These are phyloP conservation scores for Sinocyclocheilus anshuiensis DNA, from an alignment of 2,113 vertebrate species.

Conservation along the genomic window DNA sequence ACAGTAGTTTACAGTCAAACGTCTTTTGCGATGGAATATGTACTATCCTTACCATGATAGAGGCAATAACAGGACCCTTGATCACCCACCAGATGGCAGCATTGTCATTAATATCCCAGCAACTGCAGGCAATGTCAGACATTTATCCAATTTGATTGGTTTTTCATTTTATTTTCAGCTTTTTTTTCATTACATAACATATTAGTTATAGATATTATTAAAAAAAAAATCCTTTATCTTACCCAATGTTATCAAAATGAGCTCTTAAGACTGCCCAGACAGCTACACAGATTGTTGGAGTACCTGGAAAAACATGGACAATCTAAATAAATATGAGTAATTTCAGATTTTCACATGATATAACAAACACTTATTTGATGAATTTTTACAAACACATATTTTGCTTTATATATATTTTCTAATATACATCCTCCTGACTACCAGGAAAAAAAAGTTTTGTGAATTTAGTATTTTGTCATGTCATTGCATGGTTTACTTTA, in stretches of 20 bases:
- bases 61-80: conserved; percentile 94
- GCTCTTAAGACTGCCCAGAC: conserved; percentile 92
- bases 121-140: conserved; percentile 73
- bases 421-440: too few species aligned
- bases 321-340: not conserved
- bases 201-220: not conserved
- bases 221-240: conserved; percentile 48
- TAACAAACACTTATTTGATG: too few species aligned
- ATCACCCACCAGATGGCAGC: conserved; percentile 99
- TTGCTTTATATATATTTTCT: not conserved
- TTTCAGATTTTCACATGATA: not conserved
- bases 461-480: too few species aligned
- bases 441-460: too few species aligned
- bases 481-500: too few species aligned
- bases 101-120: conserved; percentile 97
- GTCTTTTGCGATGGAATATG: not conserved
- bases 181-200: not conserved
- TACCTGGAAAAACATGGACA: conserved; percentile 74
- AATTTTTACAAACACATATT: too few species aligned
- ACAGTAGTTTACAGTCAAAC: not conserved
- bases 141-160: not conserved
- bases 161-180: not conserved
- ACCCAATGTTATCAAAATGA: conserved; percentile 91
- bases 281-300: conserved; percentile 92
- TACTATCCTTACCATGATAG: conserved; percentile 85